These are phyloP conservation scores for Dasysyrphus tricinctus DNA, from an alignment of 2,888 invertebrate species.

Conservation along the genomic window DNA sequence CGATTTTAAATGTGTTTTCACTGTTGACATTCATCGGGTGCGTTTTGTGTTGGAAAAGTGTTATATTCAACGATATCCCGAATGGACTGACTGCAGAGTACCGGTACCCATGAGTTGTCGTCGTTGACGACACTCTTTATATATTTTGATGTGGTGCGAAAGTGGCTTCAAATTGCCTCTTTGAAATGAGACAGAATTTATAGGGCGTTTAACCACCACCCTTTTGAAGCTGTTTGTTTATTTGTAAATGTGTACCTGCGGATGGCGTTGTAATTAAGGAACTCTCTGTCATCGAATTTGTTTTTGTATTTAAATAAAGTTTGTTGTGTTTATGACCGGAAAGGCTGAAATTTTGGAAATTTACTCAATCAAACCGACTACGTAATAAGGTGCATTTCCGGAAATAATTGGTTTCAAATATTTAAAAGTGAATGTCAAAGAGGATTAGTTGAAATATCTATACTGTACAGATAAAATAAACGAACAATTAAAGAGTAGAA, in stretches of 20 bases:
- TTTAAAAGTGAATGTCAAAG: neutral
- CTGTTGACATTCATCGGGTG: constrained; percentile 66
- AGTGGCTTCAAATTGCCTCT: constrained; percentile 68
- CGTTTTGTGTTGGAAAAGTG: constrained; percentile 63
- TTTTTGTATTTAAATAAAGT: constrained; percentile 12
- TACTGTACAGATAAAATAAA: no score
- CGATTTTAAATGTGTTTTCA: constrained; percentile 72
- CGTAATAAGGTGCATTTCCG: constrained; percentile 35
- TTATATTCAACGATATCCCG: constrained; percentile 9
- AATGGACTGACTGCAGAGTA: neutral
- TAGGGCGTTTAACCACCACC: constrained; percentile 59
- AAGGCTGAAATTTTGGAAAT: constrained; percentile 1
- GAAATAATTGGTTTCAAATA: constrained; percentile 45
- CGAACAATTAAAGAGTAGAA: no score
- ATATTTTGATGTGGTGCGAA: constrained; percentile 73
- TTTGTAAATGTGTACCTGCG: constrained; percentile 35
- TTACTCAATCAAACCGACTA: constrained; percentile 26
- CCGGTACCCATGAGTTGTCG: constrained; percentile 14
- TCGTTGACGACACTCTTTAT: constrained; percentile 31
- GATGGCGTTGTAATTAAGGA: constrained; percentile 61
- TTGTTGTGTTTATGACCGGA: constrained; percentile 59
- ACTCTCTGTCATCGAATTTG: constrained; percentile 67
- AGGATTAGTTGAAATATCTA: no score
- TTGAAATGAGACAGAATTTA: constrained; percentile 62
- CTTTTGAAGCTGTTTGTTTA: constrained; percentile 29